These are phyloP conservation scores for Rhopilema esculentum DNA, from an alignment of 30 jellyfish, hydroid and myxozoan species.

Conservation along the genomic window DNA sequence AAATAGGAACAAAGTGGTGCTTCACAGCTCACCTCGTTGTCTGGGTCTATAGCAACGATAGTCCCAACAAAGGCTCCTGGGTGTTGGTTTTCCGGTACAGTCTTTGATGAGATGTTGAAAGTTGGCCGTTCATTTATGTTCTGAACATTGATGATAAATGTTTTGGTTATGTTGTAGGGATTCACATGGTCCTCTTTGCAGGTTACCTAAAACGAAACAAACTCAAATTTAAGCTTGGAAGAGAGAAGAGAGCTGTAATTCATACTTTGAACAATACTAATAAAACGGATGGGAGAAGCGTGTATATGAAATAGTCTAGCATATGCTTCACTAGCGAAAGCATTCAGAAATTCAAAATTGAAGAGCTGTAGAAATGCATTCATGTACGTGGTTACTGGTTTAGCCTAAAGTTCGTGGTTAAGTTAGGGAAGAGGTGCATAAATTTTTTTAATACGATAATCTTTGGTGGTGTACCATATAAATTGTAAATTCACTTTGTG, in stretches of 20 bases:
- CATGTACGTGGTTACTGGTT: too few species aligned
- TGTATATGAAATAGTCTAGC: too few species aligned
- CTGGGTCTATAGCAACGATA: constrained; percentile 79
- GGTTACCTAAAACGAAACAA: constrained; percentile 17
- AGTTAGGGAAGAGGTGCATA: neutral
- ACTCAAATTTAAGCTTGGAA: neutral
- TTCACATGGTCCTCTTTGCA: constrained; percentile 65
- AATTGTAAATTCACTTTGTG: too few species aligned
- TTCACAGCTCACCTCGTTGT: constrained; percentile 82
- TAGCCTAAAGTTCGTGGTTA: too few species aligned
- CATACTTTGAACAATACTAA: too few species aligned
- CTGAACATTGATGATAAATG: constrained; percentile 49
- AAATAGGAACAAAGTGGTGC: neutral
- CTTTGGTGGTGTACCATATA: too few species aligned
- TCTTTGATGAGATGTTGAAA: constrained; percentile 37
- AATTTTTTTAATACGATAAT: too few species aligned
- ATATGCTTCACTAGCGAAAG: too few species aligned
- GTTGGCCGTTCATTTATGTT: constrained; percentile 86
- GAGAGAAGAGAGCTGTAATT: neutral
- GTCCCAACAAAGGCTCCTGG: constrained; percentile 64
- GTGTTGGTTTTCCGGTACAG: constrained; percentile 70
- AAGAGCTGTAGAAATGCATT: too few species aligned
- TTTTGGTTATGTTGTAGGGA: constrained; percentile 60
- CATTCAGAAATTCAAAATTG: too few species aligned
- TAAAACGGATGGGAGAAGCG: too few species aligned